Evolutionary conservation across 2,113 vertebrate genomes (phyloP), one percentile per base, ranked within the genome.

Genomic region (Panurus biarmicus): DNA sequence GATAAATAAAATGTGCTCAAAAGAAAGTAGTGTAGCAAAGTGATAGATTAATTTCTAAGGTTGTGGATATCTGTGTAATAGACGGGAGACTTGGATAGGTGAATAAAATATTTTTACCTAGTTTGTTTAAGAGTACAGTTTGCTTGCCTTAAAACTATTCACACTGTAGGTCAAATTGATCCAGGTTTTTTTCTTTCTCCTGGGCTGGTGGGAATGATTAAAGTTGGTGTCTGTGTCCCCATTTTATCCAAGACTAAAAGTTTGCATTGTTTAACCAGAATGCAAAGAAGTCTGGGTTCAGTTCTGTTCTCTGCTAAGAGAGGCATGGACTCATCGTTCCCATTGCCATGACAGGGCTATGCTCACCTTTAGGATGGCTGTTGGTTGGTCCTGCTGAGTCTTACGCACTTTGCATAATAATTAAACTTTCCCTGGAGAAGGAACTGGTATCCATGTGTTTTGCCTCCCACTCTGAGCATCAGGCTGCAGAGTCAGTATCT

Each of bases 401-500:
- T 76, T 92, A 76, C 0, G 6, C 69, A 81, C 33, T 84, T 89
- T 40, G 47, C 66, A 75, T 79, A 75, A 67, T 84, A 83, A 86
- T 77, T 62, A 87, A 91, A 66, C 36, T 85, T 94, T 78, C 22
- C 45, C 33, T 89, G 56, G 51, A 74, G 81, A 81, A 66, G 38
- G 40, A 89, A 42, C 31, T 85, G 70, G 44, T 60, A 89, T 93
- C 76, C 65, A 67, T 40, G 44, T 96, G 87, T 70, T 93, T 90
- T 77, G 48, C 92, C 89, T 94, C 94, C 95, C 87, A 85, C 91
- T 95, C 84, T 60, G 31, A 74, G 87, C 73, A 91, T 87, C 73
- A 89, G 81, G 89, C 89, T 91, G 24, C 62, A 56, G 82, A 94
- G 85, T 89, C 77, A 69, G 77, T 75, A 21, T 87, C 85, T 87